Percentiles rank a stretch among this genome's conserved stretches.
phyloP scores from a whole-genome alignment of 2,888 invertebrate genomes.

The Myathropa florea region DNA sequence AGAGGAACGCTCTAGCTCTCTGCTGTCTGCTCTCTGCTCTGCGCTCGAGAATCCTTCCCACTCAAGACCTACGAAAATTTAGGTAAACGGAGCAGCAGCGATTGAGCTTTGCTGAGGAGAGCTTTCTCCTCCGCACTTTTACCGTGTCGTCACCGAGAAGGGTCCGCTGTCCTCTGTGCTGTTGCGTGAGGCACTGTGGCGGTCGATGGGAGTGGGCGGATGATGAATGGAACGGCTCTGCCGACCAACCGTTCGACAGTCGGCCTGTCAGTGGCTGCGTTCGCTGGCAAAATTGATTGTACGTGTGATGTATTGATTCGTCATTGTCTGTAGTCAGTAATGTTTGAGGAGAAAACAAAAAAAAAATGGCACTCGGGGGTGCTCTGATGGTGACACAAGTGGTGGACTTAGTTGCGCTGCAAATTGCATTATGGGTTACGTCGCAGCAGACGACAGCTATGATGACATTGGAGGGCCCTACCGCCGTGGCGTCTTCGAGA shows the following conservation, averaged over 20 bases:
- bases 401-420: constrained; percentile 51
- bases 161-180: constrained; percentile 19
- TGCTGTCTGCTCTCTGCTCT: not conserved
- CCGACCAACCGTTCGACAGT: not conserved
- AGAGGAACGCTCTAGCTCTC: not conserved
- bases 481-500: not conserved
- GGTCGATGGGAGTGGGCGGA: constrained; percentile 52
- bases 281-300: constrained; percentile 42
- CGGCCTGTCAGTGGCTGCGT: not conserved
- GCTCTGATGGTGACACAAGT: constrained; percentile 28
- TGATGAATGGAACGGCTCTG: not conserved
- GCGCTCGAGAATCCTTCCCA: constrained; percentile 12
- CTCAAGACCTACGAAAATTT: constrained; percentile 6
- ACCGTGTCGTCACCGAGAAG: constrained; percentile 36
- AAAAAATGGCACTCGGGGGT: not conserved
- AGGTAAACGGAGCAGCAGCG: constrained; percentile 48
- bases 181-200: constrained; percentile 13
- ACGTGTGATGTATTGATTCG: constrained; percentile 64
- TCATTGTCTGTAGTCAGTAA: constrained; percentile 45
- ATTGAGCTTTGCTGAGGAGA: constrained; percentile 41
- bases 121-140: constrained; percentile 49
- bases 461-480: not conserved
- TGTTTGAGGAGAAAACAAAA: not conserved
- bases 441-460: constrained; percentile 11
- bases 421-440: constrained; percentile 62